Percentiles rank a stretch among this genome's conserved stretches.
phyloP scores from a whole-genome alignment of 2,113 vertebrate species.

The Istiophorus platypterus region DNA sequence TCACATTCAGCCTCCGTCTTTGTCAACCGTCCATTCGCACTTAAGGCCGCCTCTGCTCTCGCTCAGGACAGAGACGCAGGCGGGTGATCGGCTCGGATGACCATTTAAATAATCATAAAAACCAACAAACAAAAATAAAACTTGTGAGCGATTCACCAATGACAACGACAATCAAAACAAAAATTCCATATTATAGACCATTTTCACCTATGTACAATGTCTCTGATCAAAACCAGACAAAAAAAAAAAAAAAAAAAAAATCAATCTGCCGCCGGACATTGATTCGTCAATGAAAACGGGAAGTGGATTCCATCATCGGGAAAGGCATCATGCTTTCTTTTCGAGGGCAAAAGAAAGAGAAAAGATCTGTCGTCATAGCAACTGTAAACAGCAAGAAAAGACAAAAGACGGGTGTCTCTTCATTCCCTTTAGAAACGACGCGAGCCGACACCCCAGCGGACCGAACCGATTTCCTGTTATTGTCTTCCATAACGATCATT shows the following conservation, averaged over 20 bases:
- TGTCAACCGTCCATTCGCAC: constrained; percentile 51
- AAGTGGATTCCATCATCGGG: constrained; percentile 56
- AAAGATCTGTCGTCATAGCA: constrained; percentile 51
- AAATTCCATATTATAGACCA: constrained; percentile 58
- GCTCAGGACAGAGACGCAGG: constrained; percentile 42
- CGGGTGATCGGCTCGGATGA: constrained; percentile 28
- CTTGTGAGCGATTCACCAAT: constrained; percentile 33
- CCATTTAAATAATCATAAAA: constrained; percentile 71
- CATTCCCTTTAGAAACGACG: constrained; percentile 79
- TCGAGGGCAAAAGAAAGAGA: constrained; percentile 42
- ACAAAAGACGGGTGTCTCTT: constrained; percentile 53
- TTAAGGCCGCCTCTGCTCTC: constrained; percentile 61
- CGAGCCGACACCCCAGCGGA: constrained; percentile 34
- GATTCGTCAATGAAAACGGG: constrained; percentile 53
- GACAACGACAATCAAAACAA: constrained; percentile 35
- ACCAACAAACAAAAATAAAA: too few relatives aligned
- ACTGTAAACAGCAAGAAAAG: constrained; percentile 67
- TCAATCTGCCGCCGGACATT: constrained; percentile 32
- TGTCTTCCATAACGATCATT: neutral
- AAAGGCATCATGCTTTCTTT: constrained; percentile 72
- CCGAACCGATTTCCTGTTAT: neutral
- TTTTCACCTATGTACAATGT: constrained; percentile 65
- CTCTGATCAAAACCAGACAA: constrained; percentile 54
- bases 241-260: constrained; percentile 16
- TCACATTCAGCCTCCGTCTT: constrained; percentile 18